These are phyloP conservation scores for Alligator sinensis DNA, from an alignment of 2,113 vertebrate genomes.

Conservation along the genomic window DNA sequence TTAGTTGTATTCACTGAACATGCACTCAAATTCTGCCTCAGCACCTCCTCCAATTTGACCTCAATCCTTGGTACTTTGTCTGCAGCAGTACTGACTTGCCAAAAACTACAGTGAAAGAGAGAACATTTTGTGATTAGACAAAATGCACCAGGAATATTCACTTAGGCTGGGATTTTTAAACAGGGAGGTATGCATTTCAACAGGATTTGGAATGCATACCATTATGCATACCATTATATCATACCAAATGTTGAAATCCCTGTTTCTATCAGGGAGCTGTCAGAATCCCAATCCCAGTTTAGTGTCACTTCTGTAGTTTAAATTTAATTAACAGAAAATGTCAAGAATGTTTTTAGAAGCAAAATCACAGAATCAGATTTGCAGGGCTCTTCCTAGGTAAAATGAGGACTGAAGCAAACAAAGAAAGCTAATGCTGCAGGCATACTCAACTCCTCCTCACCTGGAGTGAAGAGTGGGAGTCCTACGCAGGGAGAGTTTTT, in stretches of 20 bases:
- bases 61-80: slow-evolving; percentile 45
- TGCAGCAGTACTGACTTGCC: not conserved
- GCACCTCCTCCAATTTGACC: slow-evolving; percentile 36
- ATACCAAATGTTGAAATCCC: too few species aligned
- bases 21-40: slow-evolving; percentile 28
- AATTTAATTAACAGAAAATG: not conserved
- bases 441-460: not conserved
- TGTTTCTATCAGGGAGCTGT: not conserved
- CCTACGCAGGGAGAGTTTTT: not conserved
- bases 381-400: not conserved
- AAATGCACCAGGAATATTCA: not conserved
- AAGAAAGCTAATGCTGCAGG: not conserved
- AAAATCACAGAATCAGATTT: not conserved
- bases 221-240: too few species aligned
- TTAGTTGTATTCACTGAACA: slow-evolving; percentile 9
- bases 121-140: not conserved
- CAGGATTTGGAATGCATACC: not conserved
- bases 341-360: not conserved
- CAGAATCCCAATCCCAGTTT: not conserved
- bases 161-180: not conserved
- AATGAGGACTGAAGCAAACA: not conserved
- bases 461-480: not conserved
- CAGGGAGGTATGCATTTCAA: too few species aligned
- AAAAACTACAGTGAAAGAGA: slow-evolving; percentile 16
- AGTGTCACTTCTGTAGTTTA: not conserved